Conservation (phyloP, 2,888 invertebrate species). For the Laspeyria flexula region DNA sequence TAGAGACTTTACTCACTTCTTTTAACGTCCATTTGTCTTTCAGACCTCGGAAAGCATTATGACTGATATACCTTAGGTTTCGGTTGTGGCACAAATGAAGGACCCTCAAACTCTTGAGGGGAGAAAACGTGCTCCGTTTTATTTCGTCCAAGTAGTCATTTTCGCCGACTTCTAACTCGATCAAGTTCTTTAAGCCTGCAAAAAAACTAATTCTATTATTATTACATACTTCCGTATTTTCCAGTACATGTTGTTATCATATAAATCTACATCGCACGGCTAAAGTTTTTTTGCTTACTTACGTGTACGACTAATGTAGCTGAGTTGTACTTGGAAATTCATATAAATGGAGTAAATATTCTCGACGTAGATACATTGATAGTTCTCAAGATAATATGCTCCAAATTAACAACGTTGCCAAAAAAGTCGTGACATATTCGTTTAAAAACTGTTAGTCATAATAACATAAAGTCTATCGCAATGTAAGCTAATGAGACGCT, state of each 20-base stretch:
- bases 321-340: background rate
- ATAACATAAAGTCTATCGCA: too few species aligned
- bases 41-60: slow-evolving; percentile 84
- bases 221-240: slow-evolving; percentile 38
- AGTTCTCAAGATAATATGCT: slow-evolving; percentile 15
- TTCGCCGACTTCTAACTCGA: slow-evolving; percentile 87
- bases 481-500: slow-evolving; percentile 11
- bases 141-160: slow-evolving; percentile 85
- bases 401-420: slow-evolving; percentile 31
- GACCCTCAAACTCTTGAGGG: slow-evolving; percentile 73
- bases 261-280: slow-evolving; percentile 26
- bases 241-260: slow-evolving; percentile 17
- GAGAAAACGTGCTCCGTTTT: slow-evolving; percentile 82
- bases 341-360: slow-evolving; percentile 18
- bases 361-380: slow-evolving; percentile 27
- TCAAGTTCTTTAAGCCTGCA: slow-evolving; percentile 83
- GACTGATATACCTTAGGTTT: slow-evolving; percentile 84
- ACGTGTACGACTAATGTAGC: slow-evolving; percentile 6
- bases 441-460: slow-evolving; percentile 26
- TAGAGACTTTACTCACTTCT: slow-evolving; percentile 71
- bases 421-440: slow-evolving; percentile 14
- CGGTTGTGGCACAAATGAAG: slow-evolving; percentile 84
- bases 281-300: slow-evolving; percentile 22
- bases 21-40: slow-evolving; percentile 81
- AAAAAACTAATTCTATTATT: slow-evolving; percentile 45